These are phyloP conservation scores for Elysia chlorotica DNA, from an alignment of 1,140 invertebrate species.

Conservation along the genomic window DNA sequence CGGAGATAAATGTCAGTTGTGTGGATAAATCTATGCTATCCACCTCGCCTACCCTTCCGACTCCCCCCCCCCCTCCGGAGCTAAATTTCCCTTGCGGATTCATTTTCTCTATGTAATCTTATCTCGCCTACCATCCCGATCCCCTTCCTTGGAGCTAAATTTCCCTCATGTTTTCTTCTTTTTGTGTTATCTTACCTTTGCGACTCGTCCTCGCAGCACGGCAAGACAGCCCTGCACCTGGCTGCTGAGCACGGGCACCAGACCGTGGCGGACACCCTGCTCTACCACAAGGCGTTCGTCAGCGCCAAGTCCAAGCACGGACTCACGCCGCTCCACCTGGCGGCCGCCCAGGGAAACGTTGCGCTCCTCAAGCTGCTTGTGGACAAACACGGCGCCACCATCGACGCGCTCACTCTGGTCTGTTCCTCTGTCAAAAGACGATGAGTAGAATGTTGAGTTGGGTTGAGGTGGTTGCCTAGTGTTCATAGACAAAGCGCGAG, in stretches of 20 bases:
- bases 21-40: no score
- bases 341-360: conserved; percentile 88
- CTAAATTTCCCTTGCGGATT: no score
- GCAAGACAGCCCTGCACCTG: conserved; percentile 91
- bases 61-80: no score
- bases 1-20: no score
- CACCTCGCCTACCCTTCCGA: no score
- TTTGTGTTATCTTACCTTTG: neutral
- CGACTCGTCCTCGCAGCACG: conserved; percentile 60
- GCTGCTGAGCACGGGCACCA: conserved; percentile 91
- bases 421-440: no score
- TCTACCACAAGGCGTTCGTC: conserved; percentile 97
- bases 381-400: conserved; percentile 90
- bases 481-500: no score
- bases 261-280: conserved; percentile 90
- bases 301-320: conserved; percentile 86
- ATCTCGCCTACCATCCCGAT: no score
- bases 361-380: conserved; percentile 70
- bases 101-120: no score
- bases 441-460: no score
- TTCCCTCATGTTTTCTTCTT: neutral
- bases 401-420: conserved; percentile 90
- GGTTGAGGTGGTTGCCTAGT: no score
- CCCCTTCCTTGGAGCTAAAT: no score
- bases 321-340: conserved; percentile 71